These are phyloP conservation scores for Drosophila recens DNA, from an alignment of 2,888 invertebrate species.

Conservation along the genomic window DNA sequence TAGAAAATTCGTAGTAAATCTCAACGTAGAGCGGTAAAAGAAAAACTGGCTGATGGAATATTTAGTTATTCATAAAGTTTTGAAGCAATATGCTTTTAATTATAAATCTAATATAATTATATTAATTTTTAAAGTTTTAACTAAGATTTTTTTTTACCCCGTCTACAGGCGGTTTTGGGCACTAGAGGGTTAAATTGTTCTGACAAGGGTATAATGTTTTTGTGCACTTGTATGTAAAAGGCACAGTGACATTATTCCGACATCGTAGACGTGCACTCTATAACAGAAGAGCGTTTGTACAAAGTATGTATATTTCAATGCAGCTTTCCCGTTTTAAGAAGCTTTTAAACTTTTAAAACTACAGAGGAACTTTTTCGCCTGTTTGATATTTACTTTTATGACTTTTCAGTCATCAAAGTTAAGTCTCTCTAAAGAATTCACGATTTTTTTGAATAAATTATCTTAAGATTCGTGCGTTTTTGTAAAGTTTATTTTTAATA, in stretches of 20 bases:
- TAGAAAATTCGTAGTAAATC: no score
- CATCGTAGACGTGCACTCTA: neutral
- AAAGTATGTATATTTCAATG: neutral
- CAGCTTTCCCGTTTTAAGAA: neutral
- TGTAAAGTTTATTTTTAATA: slow-evolving; percentile 7
- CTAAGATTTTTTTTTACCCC: no score
- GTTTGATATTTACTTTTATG: slow-evolving; percentile 6
- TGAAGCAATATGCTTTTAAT: no score
- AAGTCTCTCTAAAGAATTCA: neutral
- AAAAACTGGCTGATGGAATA: no score
- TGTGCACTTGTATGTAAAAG: no score
- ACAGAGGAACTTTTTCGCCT: neutral
- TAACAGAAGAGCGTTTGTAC: neutral
- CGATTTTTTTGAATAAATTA: slow-evolving; percentile 13
- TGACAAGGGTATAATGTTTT: neutral
- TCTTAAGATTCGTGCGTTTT: neutral
- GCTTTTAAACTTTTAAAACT: neutral
- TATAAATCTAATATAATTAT: no score
- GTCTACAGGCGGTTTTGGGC: no score
- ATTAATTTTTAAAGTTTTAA: no score
- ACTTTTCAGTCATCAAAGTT: neutral
- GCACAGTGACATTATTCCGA: neutral
- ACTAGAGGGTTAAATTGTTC: no score
- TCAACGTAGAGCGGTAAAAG: no score
- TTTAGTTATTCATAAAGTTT: no score